phyloP scores from a whole-genome alignment of 2,113 vertebrate genomes.

The Ellobius talpinus region DNA sequence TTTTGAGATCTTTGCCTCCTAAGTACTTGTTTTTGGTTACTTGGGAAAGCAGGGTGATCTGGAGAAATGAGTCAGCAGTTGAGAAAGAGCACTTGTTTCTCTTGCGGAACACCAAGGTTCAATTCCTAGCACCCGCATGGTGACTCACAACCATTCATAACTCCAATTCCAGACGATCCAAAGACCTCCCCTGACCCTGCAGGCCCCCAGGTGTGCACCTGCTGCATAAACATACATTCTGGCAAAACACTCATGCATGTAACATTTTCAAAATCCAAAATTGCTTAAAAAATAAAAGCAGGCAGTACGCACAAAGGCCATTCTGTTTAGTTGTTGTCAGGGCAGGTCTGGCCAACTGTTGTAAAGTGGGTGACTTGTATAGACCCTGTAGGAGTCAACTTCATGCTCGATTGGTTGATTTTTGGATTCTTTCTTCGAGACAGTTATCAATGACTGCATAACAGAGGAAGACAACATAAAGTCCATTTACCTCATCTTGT shows the following conservation, averaged over 20 bases:
- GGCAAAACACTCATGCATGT: not conserved
- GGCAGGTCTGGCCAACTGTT: not conserved
- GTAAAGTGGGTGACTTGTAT: not conserved
- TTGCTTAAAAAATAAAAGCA: not conserved
- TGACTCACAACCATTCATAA: not conserved
- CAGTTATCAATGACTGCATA: not conserved
- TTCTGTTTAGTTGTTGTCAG: not conserved
- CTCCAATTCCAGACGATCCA: not conserved
- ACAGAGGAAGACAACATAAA: constrained; percentile 18
- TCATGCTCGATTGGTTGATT: not conserved
- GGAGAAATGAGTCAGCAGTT: not conserved
- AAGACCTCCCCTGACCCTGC: not conserved
- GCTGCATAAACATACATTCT: not conserved
- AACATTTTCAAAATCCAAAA: not conserved
- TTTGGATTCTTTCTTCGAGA: constrained; percentile 1
- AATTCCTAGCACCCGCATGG: not conserved
- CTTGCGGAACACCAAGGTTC: not conserved
- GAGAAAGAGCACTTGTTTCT: not conserved
- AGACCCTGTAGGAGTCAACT: not conserved
- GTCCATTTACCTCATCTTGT: constrained; percentile 6
- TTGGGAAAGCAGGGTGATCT: constrained; percentile 9
- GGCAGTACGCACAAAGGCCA: not conserved
- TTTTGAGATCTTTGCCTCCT: constrained; percentile 36
- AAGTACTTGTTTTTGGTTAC: constrained; percentile 35
- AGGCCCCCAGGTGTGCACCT: not conserved